Base-by-base conservation (phyloP, 2,888 invertebrate species). In the Sclerodermus sp. region DNA sequence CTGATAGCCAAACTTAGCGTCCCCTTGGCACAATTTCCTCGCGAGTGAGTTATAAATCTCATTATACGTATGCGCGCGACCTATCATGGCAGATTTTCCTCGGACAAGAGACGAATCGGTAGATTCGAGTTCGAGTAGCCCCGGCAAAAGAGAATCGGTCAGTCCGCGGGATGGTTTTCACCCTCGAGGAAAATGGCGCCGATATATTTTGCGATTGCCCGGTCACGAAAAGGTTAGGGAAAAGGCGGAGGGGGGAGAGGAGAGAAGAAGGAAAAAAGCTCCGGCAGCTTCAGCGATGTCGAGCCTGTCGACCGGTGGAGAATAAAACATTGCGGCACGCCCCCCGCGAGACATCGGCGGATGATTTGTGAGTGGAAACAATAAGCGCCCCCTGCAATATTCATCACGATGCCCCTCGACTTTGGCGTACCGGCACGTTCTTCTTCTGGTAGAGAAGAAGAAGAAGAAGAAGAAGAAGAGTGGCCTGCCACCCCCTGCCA, bases 291-390 rank as follows among this genome's bases (percentile, higher is more conserved):
- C 46, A 52, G 52, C 55, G 12, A 8, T 34, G 62, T 62, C 59
- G 60, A 58, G 50, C 49, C 57, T 59, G 65, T 64, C 64, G 67
- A 63, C 64, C 64, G 58, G 51, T 53, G 62, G 58, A 67, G 70
- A 74, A 75, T 75, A 76, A 75, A 74, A 74, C 72, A 74, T 76
- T 59, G 71, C 63, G 66, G 64, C 57, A 57, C 58, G 49, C 66
- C 57, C 71, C 76, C 71, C 73, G 72, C 70, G 75, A 74, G 76
- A 76, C 74, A 73, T 74, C 65, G 72, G 72, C 66, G 73, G 68
- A 75, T 76, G 76, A 76, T 76, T 76, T 76, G 76, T 76, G 76
- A 76, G 75, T 68, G 68, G 73, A 76, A 76, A 76, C 76, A 75
- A 76, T 76, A 76, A 76, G 73, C 76, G 71, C 69, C 71, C 74